phyloP scores from a whole-genome alignment of 2,113 vertebrate species.

The Trematocara variabile region DNA sequence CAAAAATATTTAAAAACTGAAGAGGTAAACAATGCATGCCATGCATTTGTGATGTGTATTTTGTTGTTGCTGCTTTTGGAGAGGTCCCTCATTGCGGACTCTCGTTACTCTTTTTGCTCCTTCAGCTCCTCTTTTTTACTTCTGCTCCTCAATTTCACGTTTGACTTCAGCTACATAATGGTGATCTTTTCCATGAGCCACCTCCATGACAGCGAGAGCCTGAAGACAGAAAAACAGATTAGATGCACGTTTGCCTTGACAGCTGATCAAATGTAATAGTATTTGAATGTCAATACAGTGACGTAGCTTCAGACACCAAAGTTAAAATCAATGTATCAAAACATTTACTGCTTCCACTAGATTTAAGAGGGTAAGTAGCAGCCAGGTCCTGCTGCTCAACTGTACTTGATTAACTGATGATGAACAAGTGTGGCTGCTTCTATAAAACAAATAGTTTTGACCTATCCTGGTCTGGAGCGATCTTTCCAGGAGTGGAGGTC shows the following conservation, averaged over 20 bases:
- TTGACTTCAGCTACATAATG: slow-evolving; percentile 91
- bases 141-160: slow-evolving; percentile 85
- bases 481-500: not conserved
- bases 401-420: not conserved
- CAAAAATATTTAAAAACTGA: not conserved
- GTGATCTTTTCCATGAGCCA: slow-evolving; percentile 95
- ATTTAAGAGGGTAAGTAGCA: not conserved
- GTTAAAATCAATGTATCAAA: not conserved
- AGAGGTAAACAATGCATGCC: slow-evolving; percentile 53
- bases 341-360: not conserved
- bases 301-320: not conserved
- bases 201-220: slow-evolving; percentile 94
- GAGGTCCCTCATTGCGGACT: not conserved
- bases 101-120: not conserved
- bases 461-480: not conserved
- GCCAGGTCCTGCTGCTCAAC: not conserved
- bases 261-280: not conserved
- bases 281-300: not conserved
- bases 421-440: not conserved
- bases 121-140: slow-evolving; percentile 29
- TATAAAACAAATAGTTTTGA: not conserved
- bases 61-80: slow-evolving; percentile 1
- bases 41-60: slow-evolving; percentile 39
- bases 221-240: slow-evolving; percentile 51
- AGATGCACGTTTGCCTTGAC: not conserved